Conservation (phyloP, 2,113 vertebrate genomes). For the Columba livia region DNA sequence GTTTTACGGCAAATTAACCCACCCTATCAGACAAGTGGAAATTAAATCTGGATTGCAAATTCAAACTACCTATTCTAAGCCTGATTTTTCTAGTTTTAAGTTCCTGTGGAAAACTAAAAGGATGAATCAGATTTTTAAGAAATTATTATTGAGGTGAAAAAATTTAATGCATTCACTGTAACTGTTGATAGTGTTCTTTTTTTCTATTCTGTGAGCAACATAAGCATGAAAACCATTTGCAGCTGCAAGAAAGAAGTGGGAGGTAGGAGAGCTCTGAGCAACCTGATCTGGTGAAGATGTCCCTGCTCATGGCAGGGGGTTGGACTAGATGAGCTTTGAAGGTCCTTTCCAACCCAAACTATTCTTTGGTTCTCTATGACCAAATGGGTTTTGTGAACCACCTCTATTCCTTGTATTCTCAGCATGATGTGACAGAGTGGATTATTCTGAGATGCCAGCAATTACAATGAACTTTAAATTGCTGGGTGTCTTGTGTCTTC, state of each 20-base stretch:
- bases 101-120: not conserved
- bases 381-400: not conserved
- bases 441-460: not conserved
- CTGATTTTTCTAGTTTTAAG: not conserved
- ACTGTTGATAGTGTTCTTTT: not conserved
- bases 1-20: conserved; percentile 32
- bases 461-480: not conserved
- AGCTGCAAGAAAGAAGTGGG: not conserved
- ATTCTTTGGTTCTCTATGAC: not conserved
- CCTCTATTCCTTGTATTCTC: not conserved
- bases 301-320: not conserved
- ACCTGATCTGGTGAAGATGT: not conserved
- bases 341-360: not conserved
- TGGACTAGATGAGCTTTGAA: not conserved
- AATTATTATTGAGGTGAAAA: not conserved
- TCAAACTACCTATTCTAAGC: not conserved
- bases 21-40: conserved; percentile 13
- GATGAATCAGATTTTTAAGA: not conserved
- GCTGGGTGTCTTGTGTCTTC: not conserved
- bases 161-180: not conserved
- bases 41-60: not conserved
- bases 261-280: not conserved
- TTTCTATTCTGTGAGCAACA: not conserved
- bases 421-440: not conserved
- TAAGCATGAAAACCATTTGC: not conserved